These are phyloP conservation scores for Diloba caeruleocephala DNA, from an alignment of 2,888 invertebrate genomes.

Conservation along the genomic window DNA sequence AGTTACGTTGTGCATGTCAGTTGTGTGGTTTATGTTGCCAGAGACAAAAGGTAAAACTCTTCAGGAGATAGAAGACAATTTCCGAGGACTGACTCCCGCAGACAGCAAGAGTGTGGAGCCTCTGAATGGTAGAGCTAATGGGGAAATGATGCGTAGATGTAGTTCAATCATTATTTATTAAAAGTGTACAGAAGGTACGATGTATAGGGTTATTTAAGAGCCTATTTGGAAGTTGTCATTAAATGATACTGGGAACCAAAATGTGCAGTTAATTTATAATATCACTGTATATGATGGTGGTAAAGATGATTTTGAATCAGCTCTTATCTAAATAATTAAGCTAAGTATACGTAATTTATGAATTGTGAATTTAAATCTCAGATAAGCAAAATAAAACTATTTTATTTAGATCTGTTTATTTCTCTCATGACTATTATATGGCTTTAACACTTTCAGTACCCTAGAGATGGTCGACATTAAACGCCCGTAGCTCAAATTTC, in stretches of 20 bases:
- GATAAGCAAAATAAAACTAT: conserved; percentile 38
- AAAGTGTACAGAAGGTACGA: background rate
- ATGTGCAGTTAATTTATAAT: background rate
- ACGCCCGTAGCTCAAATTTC: background rate
- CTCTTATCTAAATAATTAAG: conserved; percentile 30
- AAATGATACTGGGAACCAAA: background rate
- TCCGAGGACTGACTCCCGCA: conserved; percentile 69
- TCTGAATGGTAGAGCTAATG: conserved; percentile 61
- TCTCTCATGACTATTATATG: conserved; percentile 15
- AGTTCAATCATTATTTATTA: conserved; percentile 81
- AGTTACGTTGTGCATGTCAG: conserved; percentile 83
- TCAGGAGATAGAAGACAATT: conserved; percentile 90
- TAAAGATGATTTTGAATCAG: conserved; percentile 6
- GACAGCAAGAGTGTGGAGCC: conserved; percentile 70
- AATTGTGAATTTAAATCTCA: conserved; percentile 44
- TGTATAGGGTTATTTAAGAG: background rate
- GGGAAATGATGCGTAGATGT: conserved; percentile 71
- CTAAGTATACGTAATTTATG: conserved; percentile 34
- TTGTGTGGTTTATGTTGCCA: conserved; percentile 90
- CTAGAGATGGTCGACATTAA: background rate
- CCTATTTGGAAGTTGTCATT: background rate
- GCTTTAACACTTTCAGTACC: conserved; percentile 44
- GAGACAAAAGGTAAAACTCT: conserved; percentile 92
- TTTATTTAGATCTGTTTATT: conserved; percentile 34
- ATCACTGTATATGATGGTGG: background rate